A percentile compares a stretch with the other conserved stretches of the same genome.
Conservation (phyloP, 2,888 invertebrate species). For the Smittia aterrima region DNA sequence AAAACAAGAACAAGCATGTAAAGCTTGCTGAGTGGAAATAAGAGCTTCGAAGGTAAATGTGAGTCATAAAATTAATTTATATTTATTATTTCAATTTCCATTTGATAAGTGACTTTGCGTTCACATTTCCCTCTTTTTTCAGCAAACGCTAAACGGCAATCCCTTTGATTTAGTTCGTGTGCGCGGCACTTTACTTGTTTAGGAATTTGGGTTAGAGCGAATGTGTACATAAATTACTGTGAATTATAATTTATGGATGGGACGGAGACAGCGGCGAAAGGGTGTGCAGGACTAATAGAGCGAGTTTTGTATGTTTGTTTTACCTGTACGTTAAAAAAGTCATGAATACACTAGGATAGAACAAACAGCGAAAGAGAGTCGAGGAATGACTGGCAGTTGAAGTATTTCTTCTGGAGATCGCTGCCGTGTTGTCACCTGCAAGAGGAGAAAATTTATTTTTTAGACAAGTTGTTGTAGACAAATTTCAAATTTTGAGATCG, state of each 20-base stretch:
- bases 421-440: slow-evolving; percentile 87
- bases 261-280: not conserved
- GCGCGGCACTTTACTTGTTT: not conserved
- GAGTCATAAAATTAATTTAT: slow-evolving; percentile 3
- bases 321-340: slow-evolving; percentile 35
- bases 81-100: slow-evolving; percentile 25
- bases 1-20: too few relatives aligned
- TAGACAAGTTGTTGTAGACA: not conserved
- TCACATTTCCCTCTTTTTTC: not conserved
- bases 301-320: not conserved
- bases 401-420: slow-evolving; percentile 77
- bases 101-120: slow-evolving; percentile 18
- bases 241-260: slow-evolving; percentile 24
- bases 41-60: not conserved
- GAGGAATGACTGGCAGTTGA: slow-evolving; percentile 48
- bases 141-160: not conserved
- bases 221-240: slow-evolving; percentile 18
- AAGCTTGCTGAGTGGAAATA: not conserved
- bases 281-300: not conserved
- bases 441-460: not conserved
- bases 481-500: too few relatives aligned
- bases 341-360: slow-evolving; percentile 38
- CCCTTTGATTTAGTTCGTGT: not conserved
- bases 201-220: slow-evolving; percentile 1
- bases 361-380: slow-evolving; percentile 26